phyloP scores from a whole-genome alignment of 2,888 invertebrate genomes.

The Dynastes tityus region DNA sequence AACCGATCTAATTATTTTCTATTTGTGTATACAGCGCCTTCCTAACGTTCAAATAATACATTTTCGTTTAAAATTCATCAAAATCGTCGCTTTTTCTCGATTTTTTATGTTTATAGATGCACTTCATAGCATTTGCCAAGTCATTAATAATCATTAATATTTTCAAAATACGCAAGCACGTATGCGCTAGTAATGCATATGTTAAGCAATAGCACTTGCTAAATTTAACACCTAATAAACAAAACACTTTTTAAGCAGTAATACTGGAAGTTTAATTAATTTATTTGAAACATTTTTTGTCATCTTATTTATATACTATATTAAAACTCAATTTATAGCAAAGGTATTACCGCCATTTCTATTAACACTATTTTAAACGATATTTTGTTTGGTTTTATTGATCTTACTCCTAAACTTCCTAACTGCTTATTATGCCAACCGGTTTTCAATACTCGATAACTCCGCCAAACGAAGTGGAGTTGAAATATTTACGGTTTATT shows the following conservation, averaged over 20 bases:
- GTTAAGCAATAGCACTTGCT: background rate
- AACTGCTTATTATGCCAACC: background rate
- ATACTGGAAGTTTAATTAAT: background rate
- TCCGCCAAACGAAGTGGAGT: background rate
- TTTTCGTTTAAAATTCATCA: background rate
- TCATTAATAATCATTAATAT: slow-evolving; percentile 13
- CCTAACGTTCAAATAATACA: background rate
- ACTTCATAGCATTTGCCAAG: slow-evolving; percentile 20
- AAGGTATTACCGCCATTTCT: background rate
- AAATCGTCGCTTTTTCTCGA: background rate
- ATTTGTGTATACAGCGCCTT: background rate
- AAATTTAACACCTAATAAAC: slow-evolving; percentile 15
- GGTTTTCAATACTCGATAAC: background rate
- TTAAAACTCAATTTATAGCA: background rate
- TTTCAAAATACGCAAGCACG: slow-evolving; percentile 6
- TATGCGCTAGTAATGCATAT: background rate
- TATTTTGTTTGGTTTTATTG: background rate
- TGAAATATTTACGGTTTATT: slow-evolving; percentile 12
- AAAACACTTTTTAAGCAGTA: no score
- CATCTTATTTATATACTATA: background rate
- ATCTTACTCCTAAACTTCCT: background rate
- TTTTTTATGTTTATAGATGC: slow-evolving; percentile 23
- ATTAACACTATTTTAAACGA: background rate
- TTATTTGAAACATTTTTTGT: background rate
- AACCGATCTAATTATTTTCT: background rate